These are phyloP conservation scores for Uropetala carovei DNA, from an alignment of 2,888 invertebrate genomes.

Conservation along the genomic window DNA sequence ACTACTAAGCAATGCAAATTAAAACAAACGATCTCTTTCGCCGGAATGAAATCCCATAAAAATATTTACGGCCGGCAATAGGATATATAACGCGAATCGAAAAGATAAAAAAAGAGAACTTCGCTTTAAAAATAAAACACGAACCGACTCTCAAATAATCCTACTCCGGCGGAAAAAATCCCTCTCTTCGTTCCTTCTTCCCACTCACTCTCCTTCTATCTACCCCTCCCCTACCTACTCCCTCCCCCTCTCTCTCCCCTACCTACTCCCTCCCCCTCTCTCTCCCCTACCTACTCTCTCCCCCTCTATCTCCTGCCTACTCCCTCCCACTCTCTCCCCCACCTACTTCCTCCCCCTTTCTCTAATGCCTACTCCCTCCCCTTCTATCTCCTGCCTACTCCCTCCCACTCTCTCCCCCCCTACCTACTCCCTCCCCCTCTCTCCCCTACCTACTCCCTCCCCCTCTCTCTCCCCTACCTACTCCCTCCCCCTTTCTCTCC, in stretches of 20 bases:
- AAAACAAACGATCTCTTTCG: background rate
- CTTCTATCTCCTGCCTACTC: background rate
- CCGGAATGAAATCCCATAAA: background rate
- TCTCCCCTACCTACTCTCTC: background rate
- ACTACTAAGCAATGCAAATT: background rate
- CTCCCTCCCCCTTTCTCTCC: background rate
- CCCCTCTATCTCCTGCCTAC: background rate
- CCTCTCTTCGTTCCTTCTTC: background rate
- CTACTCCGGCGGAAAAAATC: background rate
- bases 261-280: background rate
- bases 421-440: background rate
- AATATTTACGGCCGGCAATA: background rate
- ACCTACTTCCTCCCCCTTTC: background rate
- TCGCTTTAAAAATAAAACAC: constrained; percentile 1
- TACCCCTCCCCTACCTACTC: background rate
- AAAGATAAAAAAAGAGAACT: background rate
- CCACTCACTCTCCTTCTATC: background rate
- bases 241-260: background rate
- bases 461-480: background rate
- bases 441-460: background rate
- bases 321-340: background rate
- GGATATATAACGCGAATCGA: background rate
- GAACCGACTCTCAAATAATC: background rate
- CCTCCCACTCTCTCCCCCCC: background rate
- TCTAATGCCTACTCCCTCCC: too few relatives aligned